Evolutionary conservation across 2,797 vertebrate species (phyloP).

Genomic region (Microctenopoma steveboyesi): DNA sequence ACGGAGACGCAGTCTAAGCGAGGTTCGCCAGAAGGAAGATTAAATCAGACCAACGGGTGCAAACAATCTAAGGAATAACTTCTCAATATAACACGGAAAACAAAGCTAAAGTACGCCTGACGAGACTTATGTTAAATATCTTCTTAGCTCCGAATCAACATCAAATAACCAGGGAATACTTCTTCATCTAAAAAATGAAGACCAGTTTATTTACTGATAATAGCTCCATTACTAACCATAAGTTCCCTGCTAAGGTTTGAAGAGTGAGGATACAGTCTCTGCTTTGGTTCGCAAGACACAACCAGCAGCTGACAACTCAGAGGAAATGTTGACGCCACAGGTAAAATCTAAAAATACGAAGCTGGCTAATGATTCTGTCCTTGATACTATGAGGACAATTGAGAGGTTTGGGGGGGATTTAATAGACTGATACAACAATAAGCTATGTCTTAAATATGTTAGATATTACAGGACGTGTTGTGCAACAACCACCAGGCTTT

Average conservation of each 20-base stretch:
- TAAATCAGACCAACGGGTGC: background rate
- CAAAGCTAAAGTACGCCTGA: background rate
- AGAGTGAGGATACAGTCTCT: background rate
- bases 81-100: background rate
- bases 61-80: constrained; percentile 1
- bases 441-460: background rate
- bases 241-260: background rate
- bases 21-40: background rate
- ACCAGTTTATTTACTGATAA: background rate
- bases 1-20: background rate
- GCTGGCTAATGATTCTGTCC: background rate
- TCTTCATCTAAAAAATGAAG: background rate
- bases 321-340: background rate
- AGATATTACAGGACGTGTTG: background rate
- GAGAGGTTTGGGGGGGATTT: background rate
- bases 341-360: background rate
- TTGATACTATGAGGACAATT: background rate
- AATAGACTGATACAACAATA: background rate
- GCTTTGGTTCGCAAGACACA: background rate
- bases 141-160: no score
- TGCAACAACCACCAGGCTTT: background rate
- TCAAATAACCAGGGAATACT: no score
- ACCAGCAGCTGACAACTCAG: background rate
- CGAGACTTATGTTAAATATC: background rate
- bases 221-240: background rate